phyloP scores from a whole-genome alignment of 2,888 invertebrate species.

The Panorpa germanica region DNA sequence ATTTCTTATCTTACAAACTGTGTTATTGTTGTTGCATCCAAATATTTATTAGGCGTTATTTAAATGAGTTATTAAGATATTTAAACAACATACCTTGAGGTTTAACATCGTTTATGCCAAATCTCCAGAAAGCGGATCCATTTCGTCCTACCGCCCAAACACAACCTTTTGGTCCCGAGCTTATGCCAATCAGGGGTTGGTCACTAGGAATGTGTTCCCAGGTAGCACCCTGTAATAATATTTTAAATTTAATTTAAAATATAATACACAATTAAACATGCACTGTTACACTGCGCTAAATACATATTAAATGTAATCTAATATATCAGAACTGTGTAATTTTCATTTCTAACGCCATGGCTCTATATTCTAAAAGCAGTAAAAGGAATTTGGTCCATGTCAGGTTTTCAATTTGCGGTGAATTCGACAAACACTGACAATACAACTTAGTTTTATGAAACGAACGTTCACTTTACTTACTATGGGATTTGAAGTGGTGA shows the following conservation, averaged over 20 bases:
- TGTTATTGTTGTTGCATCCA: too few species aligned
- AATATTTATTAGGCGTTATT: too few species aligned
- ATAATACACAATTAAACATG: constrained; percentile 6
- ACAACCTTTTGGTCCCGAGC: constrained; percentile 38
- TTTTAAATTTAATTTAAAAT: constrained; percentile 7
- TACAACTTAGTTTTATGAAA: constrained; percentile 7
- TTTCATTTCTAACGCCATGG: too few species aligned
- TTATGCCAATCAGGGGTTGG: constrained; percentile 57
- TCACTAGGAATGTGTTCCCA: constrained; percentile 74
- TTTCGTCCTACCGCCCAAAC: constrained; percentile 79
- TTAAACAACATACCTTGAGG: constrained; percentile 28
- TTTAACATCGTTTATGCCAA: constrained; percentile 48
- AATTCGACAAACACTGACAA: neutral
- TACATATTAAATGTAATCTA: constrained; percentile 6
- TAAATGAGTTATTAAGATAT: neutral
- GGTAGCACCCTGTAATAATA: constrained; percentile 1
- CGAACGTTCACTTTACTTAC: constrained; percentile 29
- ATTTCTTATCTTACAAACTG: too few species aligned
- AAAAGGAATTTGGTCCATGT: too few species aligned
- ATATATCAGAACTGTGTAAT: too few species aligned
- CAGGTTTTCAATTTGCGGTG: neutral
- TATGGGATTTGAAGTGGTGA: constrained; percentile 48
- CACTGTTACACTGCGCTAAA: neutral
- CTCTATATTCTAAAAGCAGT: too few species aligned
- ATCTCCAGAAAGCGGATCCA: constrained; percentile 67